A percentile compares a stretch with the other conserved stretches of the same genome.
Conservation (phyloP, 2,888 invertebrate species). For the Agonopterix heracliana region DNA sequence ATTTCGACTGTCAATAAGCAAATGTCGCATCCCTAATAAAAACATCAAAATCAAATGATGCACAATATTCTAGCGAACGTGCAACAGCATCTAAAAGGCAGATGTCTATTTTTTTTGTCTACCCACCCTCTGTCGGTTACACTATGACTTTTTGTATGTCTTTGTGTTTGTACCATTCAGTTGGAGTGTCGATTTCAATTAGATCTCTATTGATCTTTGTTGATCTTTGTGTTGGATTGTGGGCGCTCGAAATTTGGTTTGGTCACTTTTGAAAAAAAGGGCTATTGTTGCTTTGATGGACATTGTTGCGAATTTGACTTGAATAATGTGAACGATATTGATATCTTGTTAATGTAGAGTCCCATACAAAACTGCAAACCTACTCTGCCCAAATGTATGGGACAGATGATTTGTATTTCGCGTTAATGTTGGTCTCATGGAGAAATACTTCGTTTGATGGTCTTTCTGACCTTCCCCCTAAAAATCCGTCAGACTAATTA, state of each 20-base stretch:
- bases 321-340: too few species aligned
- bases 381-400: too few species aligned
- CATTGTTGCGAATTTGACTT: conserved; percentile 2
- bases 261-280: conserved; percentile 10
- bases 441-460: too few species aligned
- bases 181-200: conserved; percentile 55
- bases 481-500: too few species aligned
- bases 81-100: conserved; percentile 21
- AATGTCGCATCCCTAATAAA: too few species aligned
- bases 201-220: conserved; percentile 36
- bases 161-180: conserved; percentile 21
- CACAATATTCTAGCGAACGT: conserved; percentile 18
- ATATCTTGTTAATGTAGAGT: too few species aligned
- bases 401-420: too few species aligned
- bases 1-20: too few species aligned
- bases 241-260: conserved; percentile 8
- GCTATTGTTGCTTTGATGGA: conserved; percentile 2
- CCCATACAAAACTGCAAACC: too few species aligned
- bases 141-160: conserved; percentile 20
- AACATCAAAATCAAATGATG: neutral
- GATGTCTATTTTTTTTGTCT: conserved; percentile 46
- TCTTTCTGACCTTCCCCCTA: too few species aligned
- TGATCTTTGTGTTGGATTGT: conserved; percentile 12
- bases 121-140: conserved; percentile 14
- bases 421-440: too few species aligned